Evolutionary conservation across 2,888 invertebrate genomes (phyloP).

Genomic region (Diplazon laetatorius): DNA sequence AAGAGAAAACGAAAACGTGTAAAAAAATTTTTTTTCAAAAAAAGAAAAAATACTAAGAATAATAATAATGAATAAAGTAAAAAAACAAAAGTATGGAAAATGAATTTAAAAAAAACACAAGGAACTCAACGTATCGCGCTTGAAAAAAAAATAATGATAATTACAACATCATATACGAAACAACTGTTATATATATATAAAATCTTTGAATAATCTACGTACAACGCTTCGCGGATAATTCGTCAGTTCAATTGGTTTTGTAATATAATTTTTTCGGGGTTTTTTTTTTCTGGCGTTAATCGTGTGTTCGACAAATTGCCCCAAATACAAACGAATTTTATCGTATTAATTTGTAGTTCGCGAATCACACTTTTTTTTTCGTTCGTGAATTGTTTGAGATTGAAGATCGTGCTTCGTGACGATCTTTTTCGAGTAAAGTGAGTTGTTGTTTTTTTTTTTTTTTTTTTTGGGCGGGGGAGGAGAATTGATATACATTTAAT

Average conservation of each 20-base stretch:
- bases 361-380: too few relatives aligned
- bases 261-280: neutral
- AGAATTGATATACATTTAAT: constrained; percentile 48
- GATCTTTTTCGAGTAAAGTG: neutral
- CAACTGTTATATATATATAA: constrained; percentile 78
- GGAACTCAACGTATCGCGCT: constrained; percentile 77
- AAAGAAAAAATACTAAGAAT: neutral
- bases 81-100: too few relatives aligned
- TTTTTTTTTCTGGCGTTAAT: too few relatives aligned
- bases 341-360: too few relatives aligned
- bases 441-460: constrained; percentile 19
- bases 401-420: too few relatives aligned
- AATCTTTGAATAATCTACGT: constrained; percentile 77
- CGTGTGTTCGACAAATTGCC: too few relatives aligned
- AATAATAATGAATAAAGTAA: constrained; percentile 17
- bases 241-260: constrained; percentile 41
- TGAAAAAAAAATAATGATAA: too few relatives aligned
- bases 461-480: constrained; percentile 37
- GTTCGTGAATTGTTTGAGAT: too few relatives aligned
- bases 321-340: too few relatives aligned
- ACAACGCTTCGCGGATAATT: constrained; percentile 68
- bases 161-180: constrained; percentile 77
- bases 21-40: constrained; percentile 11
- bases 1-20: constrained; percentile 27
- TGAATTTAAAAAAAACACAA: constrained; percentile 64